Percentiles rank a stretch among this genome's conserved stretches.
These are phyloP conservation scores for Periparus ater DNA, from an alignment of 2,797 vertebrate species.

Conservation along the genomic window DNA sequence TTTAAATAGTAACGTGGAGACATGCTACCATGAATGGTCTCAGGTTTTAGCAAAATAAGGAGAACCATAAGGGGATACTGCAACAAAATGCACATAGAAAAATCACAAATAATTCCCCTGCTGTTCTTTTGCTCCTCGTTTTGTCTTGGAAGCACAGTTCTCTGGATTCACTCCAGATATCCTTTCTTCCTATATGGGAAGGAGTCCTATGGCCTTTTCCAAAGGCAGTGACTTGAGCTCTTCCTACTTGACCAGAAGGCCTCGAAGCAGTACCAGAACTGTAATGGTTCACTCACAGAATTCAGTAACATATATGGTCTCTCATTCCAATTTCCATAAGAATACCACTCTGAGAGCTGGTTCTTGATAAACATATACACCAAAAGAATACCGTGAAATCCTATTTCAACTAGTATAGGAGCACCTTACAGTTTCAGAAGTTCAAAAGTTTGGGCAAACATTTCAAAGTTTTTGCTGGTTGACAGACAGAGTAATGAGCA, in stretches of 20 bases:
- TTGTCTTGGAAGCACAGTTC: fast-evolving
- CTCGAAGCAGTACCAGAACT: neutral
- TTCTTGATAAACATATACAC: neutral
- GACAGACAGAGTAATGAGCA: neutral
- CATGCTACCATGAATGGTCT: neutral
- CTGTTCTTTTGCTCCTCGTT: neutral
- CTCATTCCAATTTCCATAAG: neutral
- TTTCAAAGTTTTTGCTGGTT: neutral
- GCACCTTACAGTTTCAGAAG: neutral
- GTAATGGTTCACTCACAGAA: neutral
- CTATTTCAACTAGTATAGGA: neutral
- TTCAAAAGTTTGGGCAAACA: neutral
- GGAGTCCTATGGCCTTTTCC: neutral
- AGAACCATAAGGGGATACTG: neutral
- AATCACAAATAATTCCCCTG: neutral
- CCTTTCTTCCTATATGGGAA: neutral
- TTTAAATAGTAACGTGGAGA: neutral
- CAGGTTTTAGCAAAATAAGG: neutral
- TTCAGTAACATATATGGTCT: neutral
- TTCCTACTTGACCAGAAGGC: neutral
- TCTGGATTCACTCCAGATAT: neutral
- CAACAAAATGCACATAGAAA: neutral
- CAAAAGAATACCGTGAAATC: neutral
- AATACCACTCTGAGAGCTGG: neutral
- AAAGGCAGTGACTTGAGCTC: neutral